phyloP scores from a whole-genome alignment of 2,797 vertebrate genomes.

The Sarcoramphus papa region DNA sequence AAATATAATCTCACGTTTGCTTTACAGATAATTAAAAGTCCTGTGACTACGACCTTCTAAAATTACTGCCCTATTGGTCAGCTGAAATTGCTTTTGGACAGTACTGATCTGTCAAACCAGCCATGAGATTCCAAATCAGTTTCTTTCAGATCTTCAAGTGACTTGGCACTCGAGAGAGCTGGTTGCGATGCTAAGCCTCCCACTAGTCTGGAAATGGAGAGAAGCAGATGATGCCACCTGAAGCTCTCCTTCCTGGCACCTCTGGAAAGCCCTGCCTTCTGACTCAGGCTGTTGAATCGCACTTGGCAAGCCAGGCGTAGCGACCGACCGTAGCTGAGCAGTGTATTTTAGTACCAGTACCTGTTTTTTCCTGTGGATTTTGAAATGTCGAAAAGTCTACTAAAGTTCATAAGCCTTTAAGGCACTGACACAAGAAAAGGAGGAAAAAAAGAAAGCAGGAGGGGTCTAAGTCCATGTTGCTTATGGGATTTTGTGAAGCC shows the following conservation, averaged over 20 bases:
- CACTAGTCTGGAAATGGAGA: background rate
- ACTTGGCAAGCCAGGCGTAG: background rate
- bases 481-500: background rate
- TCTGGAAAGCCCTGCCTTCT: background rate
- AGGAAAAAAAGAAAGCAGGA: background rate
- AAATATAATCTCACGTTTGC: background rate
- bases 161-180: background rate
- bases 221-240: background rate
- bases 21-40: background rate
- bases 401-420: background rate
- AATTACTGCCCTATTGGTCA: background rate
- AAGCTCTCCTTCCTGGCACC: background rate
- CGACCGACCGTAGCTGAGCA: background rate
- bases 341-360: background rate
- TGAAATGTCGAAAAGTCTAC: background rate
- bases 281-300: background rate
- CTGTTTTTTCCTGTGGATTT: background rate
- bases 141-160: background rate
- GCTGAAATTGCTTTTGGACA: background rate
- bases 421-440: background rate
- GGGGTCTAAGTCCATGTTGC: background rate
- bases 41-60: background rate
- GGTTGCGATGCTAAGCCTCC: background rate
- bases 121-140: background rate
- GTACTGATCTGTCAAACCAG: background rate